Evolutionary conservation across 2,888 invertebrate genomes (phyloP), one percentile per base, ranked within the genome.

Genomic region (Cabera pusaria): DNA sequence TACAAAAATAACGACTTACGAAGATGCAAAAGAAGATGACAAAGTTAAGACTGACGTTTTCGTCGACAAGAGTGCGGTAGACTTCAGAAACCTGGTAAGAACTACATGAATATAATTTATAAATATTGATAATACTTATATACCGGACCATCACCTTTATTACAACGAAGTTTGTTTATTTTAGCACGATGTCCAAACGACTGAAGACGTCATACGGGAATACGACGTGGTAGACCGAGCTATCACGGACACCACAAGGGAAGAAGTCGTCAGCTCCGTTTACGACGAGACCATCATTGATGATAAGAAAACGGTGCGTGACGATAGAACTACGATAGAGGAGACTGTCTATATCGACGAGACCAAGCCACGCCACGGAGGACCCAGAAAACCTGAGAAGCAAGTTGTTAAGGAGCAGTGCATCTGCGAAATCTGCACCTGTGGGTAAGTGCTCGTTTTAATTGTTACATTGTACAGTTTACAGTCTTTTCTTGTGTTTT

Each of bases 381-480:
- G 87, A 49, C 86, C 87, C 49, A 87, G 72, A 66, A 83, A 79
- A 71, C 82, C 85, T 35, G 81, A 85, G 52, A 81, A 80, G 50
- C 56, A 53, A 33, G 62, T 73, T 24, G 76, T 86, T 52, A 94
- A 93, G 70, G 96, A 96, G 68, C 94, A 95, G 77, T 96, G 96
- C 76, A 95, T 96, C 64, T 96, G 96, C 73, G 96, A 96, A 87
- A 93, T 96, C 49, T 96, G 96, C 77, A 96, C 96, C 66, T 96
- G 96, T 87, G 96, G 96, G 96, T 96, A 82, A 93, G 95, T 92
- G 28, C 6, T n/a, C n/a, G n/a, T n/a, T n/a, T n/a, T n/a, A n/a
- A n/a, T n/a, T n/a, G n/a, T n/a, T n/a, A n/a, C n/a, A n/a, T n/a
- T n/a, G n/a, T n/a, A n/a, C n/a, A n/a, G n/a, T n/a, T n/a, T n/a